These are phyloP conservation scores for Drosophila incognita DNA, from an alignment of 2,888 invertebrate species.

Conservation along the genomic window DNA sequence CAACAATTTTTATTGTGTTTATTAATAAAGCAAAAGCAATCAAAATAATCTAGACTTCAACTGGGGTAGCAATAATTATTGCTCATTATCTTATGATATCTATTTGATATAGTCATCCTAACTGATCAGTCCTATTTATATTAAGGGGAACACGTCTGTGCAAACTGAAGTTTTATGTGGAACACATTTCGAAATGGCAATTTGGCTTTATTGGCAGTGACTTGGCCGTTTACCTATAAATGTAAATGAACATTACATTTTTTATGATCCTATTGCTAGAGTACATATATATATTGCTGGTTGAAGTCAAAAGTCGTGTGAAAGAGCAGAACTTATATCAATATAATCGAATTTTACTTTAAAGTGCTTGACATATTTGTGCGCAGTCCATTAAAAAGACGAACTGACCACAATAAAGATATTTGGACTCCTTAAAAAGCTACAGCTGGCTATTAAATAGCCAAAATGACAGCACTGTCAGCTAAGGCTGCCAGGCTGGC, in stretches of 20 bases:
- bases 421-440: not conserved
- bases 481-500: not conserved
- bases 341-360: not conserved
- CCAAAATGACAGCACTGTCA: conserved; percentile 3
- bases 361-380: not conserved
- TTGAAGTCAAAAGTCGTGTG: not conserved
- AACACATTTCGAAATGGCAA: not conserved
- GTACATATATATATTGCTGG: not conserved
- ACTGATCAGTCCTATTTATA: not conserved
- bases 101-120: not conserved
- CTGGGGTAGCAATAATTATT: not conserved
- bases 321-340: not conserved
- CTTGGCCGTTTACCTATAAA: not conserved
- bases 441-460: conserved; percentile 1
- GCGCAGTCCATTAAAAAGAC: not conserved
- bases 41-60: not conserved
- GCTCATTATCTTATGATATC: not conserved
- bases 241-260: not conserved
- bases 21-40: not conserved
- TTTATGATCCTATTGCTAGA: not conserved
- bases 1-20: not conserved
- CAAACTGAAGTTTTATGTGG: not conserved
- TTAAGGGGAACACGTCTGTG: not conserved
- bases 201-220: not conserved
- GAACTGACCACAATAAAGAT: not conserved